phyloP scores from a whole-genome alignment of 2,888 invertebrate species.

The Craniophora ligustri region DNA sequence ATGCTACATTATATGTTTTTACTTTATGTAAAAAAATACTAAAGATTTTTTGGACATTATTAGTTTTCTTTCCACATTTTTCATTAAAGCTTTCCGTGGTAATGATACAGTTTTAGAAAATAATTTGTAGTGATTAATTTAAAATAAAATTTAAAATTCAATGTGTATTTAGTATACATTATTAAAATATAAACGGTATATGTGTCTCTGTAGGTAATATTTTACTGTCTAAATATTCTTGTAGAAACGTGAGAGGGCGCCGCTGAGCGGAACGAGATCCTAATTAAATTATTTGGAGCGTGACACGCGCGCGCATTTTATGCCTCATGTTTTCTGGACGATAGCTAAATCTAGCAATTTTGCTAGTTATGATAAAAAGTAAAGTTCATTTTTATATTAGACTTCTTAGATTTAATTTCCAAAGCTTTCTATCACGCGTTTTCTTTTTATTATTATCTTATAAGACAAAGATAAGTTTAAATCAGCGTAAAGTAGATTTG shows the following conservation, averaged over 20 bases:
- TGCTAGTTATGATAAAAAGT: slow-evolving; percentile 43
- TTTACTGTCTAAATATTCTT: slow-evolving; percentile 68
- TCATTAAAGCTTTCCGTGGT: no score
- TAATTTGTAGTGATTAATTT: slow-evolving; percentile 5
- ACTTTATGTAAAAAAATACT: no score
- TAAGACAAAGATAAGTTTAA: not conserved
- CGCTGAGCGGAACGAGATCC: slow-evolving; percentile 82
- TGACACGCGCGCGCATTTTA: slow-evolving; percentile 73
- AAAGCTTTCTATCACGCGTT: not conserved
- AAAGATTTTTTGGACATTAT: no score
- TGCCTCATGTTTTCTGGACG: slow-evolving; percentile 67
- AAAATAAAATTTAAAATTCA: slow-evolving; percentile 8
- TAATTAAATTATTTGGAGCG: slow-evolving; percentile 86
- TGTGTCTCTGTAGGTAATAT: slow-evolving; percentile 42
- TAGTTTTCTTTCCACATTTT: no score
- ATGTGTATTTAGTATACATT: not conserved
- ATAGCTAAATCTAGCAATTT: slow-evolving; percentile 66
- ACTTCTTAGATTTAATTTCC: no score
- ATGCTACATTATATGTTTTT: no score
- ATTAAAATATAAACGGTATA: slow-evolving; percentile 27
- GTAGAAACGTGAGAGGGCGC: slow-evolving; percentile 78
- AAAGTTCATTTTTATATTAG: not conserved
- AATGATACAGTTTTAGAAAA: no score
- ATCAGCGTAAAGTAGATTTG: no score
- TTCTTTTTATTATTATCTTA: not conserved